Evolutionary conservation across 2,797 vertebrate genomes (phyloP).

Genomic region (Nyctalus aviator): DNA sequence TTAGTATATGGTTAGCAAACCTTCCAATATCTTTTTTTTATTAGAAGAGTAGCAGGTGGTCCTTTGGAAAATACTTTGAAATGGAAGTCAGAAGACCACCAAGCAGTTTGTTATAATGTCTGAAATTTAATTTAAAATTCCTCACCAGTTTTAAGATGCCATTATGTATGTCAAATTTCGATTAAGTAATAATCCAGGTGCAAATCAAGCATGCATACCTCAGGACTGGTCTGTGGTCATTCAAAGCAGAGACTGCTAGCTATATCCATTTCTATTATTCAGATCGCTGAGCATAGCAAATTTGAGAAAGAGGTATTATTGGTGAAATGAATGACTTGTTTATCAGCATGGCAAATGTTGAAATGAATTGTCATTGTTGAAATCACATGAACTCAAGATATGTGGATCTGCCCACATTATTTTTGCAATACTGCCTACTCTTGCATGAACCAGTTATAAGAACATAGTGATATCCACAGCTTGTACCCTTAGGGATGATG

Average conservation of each 20-base stretch:
- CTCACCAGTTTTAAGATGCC: conserved; percentile 17
- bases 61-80: conserved; percentile 54
- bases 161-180: conserved; percentile 36
- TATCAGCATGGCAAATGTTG: conserved; percentile 55
- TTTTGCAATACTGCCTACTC: not conserved
- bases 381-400: conserved; percentile 36
- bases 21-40: not conserved
- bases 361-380: conserved; percentile 38
- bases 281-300: conserved; percentile 27
- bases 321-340: conserved; percentile 47
- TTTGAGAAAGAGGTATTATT: conserved; percentile 52
- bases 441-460: not conserved
- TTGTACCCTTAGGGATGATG: not conserved
- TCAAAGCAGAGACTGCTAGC: conserved; percentile 21
- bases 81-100: not conserved
- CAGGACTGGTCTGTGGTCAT: not conserved
- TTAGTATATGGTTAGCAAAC: conserved; percentile 14
- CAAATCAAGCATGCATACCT: not conserved
- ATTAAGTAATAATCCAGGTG: conserved; percentile 37
- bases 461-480: not conserved
- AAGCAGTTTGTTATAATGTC: conserved; percentile 35
- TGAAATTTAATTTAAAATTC: conserved; percentile 62
- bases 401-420: conserved; percentile 22
- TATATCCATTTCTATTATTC: conserved; percentile 32
- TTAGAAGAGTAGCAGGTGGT: conserved; percentile 24